Percentiles rank a stretch among this genome's conserved stretches.
These are phyloP conservation scores for Salvelinus sp. DNA, from an alignment of 2,113 vertebrate genomes.

Conservation along the genomic window DNA sequence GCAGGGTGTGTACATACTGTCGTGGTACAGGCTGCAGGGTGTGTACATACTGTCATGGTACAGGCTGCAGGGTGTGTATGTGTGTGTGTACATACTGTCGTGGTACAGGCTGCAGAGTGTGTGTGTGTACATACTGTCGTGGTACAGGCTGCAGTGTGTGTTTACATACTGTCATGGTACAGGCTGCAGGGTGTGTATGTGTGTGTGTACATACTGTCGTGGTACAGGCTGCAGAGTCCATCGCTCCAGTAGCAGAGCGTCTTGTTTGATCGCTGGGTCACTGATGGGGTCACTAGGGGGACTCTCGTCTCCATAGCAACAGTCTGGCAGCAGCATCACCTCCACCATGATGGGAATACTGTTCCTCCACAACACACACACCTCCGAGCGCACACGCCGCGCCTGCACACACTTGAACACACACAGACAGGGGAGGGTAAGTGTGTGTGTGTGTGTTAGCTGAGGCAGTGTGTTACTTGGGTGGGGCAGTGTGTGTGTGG, in stretches of 20 bases:
- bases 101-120: neutral
- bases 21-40: too few species aligned
- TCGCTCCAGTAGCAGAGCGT: constrained; percentile 91
- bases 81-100: neutral
- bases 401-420: constrained; percentile 89
- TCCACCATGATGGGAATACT: constrained; percentile 98
- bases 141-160: neutral
- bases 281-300: constrained; percentile 87
- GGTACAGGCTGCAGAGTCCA: constrained; percentile 95
- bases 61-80: too few species aligned
- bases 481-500: neutral
- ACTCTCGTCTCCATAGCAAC: constrained; percentile 95
- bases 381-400: constrained; percentile 89
- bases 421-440: constrained; percentile 9
- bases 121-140: too few species aligned
- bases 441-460: neutral
- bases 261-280: constrained; percentile 95
- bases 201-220: constrained; percentile 83
- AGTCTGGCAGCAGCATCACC: constrained; percentile 97
- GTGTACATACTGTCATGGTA: too few species aligned
- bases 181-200: neutral
- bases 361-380: constrained; percentile 92
- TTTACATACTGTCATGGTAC: too few species aligned
- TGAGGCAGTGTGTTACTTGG: neutral
- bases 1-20: too few species aligned